Percentiles rank a stretch among this genome's conserved stretches.
phyloP scores from a whole-genome alignment of 2,797 vertebrate genomes.

The Sphenodon punctatus region DNA sequence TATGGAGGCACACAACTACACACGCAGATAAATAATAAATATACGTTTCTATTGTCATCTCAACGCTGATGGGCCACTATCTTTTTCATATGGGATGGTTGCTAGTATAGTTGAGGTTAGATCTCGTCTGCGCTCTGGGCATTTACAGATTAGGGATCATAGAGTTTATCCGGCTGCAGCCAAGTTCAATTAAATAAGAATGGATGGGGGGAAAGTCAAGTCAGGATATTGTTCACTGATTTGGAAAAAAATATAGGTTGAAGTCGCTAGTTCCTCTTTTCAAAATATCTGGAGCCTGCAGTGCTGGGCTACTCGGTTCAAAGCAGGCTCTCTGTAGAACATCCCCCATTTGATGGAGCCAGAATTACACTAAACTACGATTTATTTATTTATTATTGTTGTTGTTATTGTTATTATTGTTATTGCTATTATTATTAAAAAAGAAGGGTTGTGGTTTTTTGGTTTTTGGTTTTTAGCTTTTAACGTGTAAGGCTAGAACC shows the following conservation, averaged over 20 bases:
- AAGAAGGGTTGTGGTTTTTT: too few species aligned
- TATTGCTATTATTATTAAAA: too few species aligned
- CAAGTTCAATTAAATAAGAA: slow-evolving; percentile 26
- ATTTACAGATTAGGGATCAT: slow-evolving; percentile 60
- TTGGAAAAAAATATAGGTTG: neutral
- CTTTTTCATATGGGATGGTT: slow-evolving; percentile 79
- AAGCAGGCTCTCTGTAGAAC: slow-evolving; percentile 37
- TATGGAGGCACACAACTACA: too few species aligned
- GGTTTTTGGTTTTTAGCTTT: too few species aligned
- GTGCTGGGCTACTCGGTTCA: neutral
- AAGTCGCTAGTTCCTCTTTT: neutral
- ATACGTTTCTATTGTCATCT: slow-evolving; percentile 68
- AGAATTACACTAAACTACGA: neutral
- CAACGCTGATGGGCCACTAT: slow-evolving; percentile 75
- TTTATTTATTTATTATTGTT: too few species aligned
- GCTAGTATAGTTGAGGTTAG: slow-evolving; percentile 78
- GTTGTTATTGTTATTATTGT: too few species aligned
- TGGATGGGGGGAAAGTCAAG: neutral
- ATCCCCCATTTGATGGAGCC: neutral
- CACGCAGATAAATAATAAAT: slow-evolving; percentile 42
- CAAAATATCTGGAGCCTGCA: neutral
- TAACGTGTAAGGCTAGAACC: neutral
- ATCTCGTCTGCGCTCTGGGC: slow-evolving; percentile 70
- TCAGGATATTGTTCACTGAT: neutral
- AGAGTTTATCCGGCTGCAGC: slow-evolving; percentile 29